Evolutionary conservation across 2,888 invertebrate species (phyloP).

Genomic region (Gasteruption jaculator): DNA sequence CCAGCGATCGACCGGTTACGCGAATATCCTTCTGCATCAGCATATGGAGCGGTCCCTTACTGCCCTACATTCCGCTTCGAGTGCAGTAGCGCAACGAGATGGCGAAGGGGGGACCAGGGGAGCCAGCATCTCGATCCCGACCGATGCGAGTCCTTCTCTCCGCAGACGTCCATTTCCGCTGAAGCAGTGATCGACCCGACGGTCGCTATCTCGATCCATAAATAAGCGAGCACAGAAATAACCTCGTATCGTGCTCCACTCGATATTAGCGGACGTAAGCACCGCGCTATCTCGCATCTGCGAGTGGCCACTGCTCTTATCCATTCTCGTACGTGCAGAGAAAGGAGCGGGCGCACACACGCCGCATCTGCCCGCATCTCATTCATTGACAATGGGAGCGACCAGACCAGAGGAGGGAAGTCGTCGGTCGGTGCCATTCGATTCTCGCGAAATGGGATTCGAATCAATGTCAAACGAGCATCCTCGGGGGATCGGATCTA

Average conservation of each 20-base stretch:
- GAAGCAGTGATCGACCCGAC: constrained; percentile 19
- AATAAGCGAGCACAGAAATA: constrained; percentile 42
- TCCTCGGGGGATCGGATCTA: too few relatives aligned
- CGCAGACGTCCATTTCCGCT: constrained; percentile 10
- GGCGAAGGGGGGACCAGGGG: too few relatives aligned
- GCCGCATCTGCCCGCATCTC: too few relatives aligned
- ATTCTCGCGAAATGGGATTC: too few relatives aligned
- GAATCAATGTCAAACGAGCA: too few relatives aligned
- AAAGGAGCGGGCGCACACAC: constrained; percentile 24
- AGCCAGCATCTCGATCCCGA: constrained; percentile 22
- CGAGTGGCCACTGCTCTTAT: constrained; percentile 29
- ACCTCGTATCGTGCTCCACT: constrained; percentile 33
- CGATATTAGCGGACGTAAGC: constrained; percentile 32
- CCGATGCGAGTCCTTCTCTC: constrained; percentile 15
- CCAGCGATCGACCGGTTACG: too few relatives aligned
- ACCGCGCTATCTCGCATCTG: constrained; percentile 33
- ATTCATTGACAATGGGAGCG: too few relatives aligned
- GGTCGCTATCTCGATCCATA: constrained; percentile 38
- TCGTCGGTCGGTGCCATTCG: too few relatives aligned
- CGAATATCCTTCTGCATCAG: too few relatives aligned
- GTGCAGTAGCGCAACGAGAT: neutral
- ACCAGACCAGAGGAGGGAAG: too few relatives aligned
- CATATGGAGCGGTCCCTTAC: too few relatives aligned
- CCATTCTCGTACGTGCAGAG: too few relatives aligned
- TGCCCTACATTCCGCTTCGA: neutral